A percentile compares a stretch with the other conserved stretches of the same genome.
Evolutionary conservation across 2,113 vertebrate genomes (phyloP).

Genomic region (Eudorcas thomsonii): DNA sequence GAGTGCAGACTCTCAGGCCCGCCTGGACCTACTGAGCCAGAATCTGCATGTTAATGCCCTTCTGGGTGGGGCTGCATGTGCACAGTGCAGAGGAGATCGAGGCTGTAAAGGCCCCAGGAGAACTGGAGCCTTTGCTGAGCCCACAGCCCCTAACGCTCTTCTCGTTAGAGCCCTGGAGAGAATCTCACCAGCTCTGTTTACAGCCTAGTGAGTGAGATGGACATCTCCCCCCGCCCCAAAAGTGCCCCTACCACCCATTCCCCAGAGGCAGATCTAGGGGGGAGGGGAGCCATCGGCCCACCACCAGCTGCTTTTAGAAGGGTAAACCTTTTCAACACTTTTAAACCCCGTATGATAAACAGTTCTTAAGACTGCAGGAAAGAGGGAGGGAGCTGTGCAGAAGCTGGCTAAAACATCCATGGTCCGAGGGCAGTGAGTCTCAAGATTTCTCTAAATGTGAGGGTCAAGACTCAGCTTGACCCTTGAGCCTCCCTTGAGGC

Average conservation of each 20-base stretch:
- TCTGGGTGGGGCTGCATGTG: not conserved
- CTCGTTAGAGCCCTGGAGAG: not conserved
- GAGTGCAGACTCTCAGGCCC: not conserved
- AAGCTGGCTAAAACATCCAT: not conserved
- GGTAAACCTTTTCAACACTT: not conserved
- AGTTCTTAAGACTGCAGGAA: not conserved
- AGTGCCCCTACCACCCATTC: not conserved
- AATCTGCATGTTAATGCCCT: not conserved
- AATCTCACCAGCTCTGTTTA: not conserved
- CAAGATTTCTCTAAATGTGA: not conserved
- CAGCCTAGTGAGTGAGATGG: not conserved
- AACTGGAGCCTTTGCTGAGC: not conserved
- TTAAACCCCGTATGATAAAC: not conserved
- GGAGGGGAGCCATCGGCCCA: not conserved
- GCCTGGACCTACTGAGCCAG: not conserved
- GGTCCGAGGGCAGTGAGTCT: not conserved
- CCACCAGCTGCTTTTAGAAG: not conserved
- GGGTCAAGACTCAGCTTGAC: not conserved
- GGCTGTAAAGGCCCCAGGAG: not conserved
- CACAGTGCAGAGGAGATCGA: fast-evolving
- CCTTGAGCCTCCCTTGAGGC: not conserved
- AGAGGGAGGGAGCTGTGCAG: not conserved
- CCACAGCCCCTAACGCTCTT: not conserved
- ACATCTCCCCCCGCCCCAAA: fast-evolving
- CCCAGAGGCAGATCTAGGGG: not conserved